Conservation (phyloP, 2,113 vertebrate species). For the Oreochromis niloticus region DNA sequence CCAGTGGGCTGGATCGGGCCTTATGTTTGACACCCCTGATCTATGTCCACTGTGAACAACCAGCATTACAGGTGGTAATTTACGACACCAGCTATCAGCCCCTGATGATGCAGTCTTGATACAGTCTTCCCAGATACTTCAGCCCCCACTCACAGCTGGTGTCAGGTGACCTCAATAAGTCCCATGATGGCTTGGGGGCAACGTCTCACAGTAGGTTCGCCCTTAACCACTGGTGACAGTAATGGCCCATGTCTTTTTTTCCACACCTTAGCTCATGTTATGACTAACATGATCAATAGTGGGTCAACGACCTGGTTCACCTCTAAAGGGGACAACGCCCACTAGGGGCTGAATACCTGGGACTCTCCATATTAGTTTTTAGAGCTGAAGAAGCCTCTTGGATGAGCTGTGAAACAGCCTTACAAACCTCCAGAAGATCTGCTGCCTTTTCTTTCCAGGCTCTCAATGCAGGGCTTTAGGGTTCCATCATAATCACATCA, state of each 20-base stretch:
- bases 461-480: background rate
- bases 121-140: background rate
- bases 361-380: background rate
- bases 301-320: background rate
- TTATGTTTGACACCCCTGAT: background rate
- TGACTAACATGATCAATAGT: background rate
- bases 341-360: background rate
- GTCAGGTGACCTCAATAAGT: background rate
- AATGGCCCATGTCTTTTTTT: rapidly evolving
- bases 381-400: background rate
- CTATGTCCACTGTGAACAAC: background rate
- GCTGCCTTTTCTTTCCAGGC: background rate
- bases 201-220: background rate
- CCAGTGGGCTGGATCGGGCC: background rate
- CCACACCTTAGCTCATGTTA: background rate
- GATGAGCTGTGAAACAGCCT: background rate
- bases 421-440: background rate
- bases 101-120: background rate
- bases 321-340: background rate
- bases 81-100: background rate
- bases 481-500: background rate
- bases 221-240: background rate
- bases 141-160: background rate
- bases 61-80: background rate
- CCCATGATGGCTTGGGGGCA: background rate